Evolutionary conservation across 2,113 vertebrate genomes (phyloP), one percentile per base, ranked within the genome.

Genomic region (Ascaphus truei): DNA sequence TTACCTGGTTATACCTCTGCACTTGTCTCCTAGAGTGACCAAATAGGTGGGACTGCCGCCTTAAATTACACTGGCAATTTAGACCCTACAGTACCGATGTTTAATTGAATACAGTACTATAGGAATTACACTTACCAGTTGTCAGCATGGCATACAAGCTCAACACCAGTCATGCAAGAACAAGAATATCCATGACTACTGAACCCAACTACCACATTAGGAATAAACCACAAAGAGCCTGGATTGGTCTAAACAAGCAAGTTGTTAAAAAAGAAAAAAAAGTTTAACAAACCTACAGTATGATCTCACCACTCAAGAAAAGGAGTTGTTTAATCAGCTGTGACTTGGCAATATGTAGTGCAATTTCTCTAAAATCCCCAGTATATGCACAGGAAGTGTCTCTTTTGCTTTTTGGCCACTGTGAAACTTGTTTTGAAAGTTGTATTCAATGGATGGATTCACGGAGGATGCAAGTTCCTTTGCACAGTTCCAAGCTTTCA

Each of bases 401-500:
- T 66, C 27, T 41, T 22, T 66, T 55, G 31, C n/a, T 30, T 53
- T 41, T 55, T 55, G 34, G 34, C 63, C 18, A 43, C 34, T 43
- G 25, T 7, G n/a, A 23, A 31, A 37, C 48, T 55, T 66, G 63
- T 66, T 66, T 55, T 66, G 63, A 66, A 43, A 66, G 50, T 22
- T 29, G 7, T 53, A n/a, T 51, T 55, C 50, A 66, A 55, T 55
- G 63, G 33, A 5, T 51, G 45, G 33, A 64, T 62, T 62, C 48
- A 64, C 7, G 37, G 48, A 20, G 62, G 48, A 29, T 52, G 62
- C 25, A 65, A 47, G 41, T 31, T 26, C 16, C 27, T 62, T 18
- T 31, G 6, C 16, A 12, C 9, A 22, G 39, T 31, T 61, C 59
- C 26, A 45, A 61, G 31, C 11, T 20, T 12, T 61, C 43, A 61